Evolutionary conservation across 1,140 invertebrate genomes (phyloP).

Genomic region (Conus ventricosus): DNA sequence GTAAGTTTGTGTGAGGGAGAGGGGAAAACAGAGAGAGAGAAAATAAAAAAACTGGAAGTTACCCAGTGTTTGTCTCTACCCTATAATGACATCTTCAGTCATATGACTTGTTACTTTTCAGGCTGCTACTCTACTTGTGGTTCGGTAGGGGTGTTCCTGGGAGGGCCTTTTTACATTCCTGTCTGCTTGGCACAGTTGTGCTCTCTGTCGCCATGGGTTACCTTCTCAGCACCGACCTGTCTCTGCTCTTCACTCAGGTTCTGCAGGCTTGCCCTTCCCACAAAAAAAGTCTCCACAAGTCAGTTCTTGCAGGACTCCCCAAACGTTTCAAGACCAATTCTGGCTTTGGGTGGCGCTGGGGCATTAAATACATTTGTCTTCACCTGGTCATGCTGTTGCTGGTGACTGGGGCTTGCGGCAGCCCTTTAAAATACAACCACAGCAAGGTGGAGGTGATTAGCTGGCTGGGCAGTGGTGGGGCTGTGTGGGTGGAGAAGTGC

Average conservation of each 20-base stretch:
- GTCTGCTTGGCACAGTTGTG: conserved; percentile 58
- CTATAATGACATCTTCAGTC: too few species aligned
- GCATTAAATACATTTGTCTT: conserved; percentile 59
- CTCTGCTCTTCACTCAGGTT: conserved; percentile 60
- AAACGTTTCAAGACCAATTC: conserved; percentile 23
- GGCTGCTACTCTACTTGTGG: conserved; percentile 59
- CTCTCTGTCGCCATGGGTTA: conserved; percentile 66
- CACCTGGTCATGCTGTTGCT: conserved; percentile 63
- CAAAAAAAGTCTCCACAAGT: conserved; percentile 58
- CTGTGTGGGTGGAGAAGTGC: conserved; percentile 65
- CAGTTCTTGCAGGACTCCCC: conserved; percentile 33
- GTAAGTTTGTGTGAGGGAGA: too few species aligned
- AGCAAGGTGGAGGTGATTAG: conserved; percentile 44
- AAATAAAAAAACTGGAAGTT: neutral
- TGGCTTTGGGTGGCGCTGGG: conserved; percentile 66
- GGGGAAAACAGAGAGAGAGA: neutral
- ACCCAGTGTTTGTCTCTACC: too few species aligned
- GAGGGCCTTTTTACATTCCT: conserved; percentile 64
- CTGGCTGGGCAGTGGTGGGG: conserved; percentile 64
- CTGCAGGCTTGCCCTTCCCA: conserved; percentile 41
- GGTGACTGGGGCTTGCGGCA: conserved; percentile 56
- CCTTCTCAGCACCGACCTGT: conserved; percentile 69
- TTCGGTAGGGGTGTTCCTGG: conserved; percentile 62
- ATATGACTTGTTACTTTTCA: conserved; percentile 45
- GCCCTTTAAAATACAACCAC: conserved; percentile 43